A percentile compares a stretch with the other conserved stretches of the same genome.
These are phyloP conservation scores for Rhabdornis inornatus DNA, from an alignment of 2,113 vertebrate species.

Conservation along the genomic window DNA sequence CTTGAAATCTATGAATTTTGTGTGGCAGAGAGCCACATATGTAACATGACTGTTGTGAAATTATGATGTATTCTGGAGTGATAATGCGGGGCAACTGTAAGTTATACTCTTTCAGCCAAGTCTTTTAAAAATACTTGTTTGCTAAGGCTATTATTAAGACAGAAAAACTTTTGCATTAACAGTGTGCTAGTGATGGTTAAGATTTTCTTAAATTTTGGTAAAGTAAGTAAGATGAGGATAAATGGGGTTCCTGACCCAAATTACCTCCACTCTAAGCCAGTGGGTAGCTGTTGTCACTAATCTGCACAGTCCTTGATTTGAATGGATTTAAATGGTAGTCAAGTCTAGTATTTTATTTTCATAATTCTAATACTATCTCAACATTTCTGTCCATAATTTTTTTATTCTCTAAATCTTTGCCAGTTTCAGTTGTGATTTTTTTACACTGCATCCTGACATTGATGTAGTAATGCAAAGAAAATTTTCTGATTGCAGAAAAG, in stretches of 20 bases:
- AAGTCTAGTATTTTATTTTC: not conserved
- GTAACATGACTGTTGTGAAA: not conserved
- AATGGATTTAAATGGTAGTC: not conserved
- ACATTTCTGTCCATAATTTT: not conserved
- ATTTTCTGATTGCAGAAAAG: not conserved
- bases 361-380: not conserved
- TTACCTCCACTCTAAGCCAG: not conserved
- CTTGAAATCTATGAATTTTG: not conserved
- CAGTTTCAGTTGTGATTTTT: not conserved
- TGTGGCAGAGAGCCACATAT: not conserved
- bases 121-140: not conserved
- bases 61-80: not conserved
- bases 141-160: not conserved
- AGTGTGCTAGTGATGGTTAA: not conserved
- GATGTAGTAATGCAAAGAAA: not conserved
- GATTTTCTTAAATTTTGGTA: not conserved
- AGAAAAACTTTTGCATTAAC: not conserved
- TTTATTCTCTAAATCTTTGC: not conserved
- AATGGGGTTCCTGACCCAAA: not conserved
- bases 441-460: not conserved
- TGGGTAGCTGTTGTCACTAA: not conserved
- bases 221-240: not conserved
- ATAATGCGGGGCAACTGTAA: not conserved
- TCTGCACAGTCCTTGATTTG: not conserved
- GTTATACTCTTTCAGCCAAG: not conserved